Base-by-base conservation (phyloP, 2,888 invertebrate genomes). In the Heliconius charithonia region DNA sequence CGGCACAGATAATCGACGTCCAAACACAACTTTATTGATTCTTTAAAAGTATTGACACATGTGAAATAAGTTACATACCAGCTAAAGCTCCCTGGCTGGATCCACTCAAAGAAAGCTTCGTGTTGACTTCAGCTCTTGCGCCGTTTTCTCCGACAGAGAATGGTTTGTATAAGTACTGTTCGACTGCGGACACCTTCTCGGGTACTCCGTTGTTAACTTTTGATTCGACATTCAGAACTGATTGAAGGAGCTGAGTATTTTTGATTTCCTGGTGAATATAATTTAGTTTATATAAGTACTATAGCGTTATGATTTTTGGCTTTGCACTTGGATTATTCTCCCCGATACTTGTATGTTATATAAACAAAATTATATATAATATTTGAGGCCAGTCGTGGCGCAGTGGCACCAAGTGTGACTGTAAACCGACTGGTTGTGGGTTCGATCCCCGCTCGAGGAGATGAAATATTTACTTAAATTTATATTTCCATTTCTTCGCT, bases 111-210 rank as follows among this genome's bases (percentile, higher is more conserved):
- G 96, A 96, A 27, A 98, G 89, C 69, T 96, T 96, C 56, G 97
- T 97, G 80, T 95, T 91, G 6, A 97, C 96, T 80, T 95, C 95
- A 0, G 97, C 97, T 75, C 95, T 96, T 3, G 97, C 96, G 0
- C 97, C 97, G 63, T 97, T 95, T 41, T 96, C 95, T 25, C 96
- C 96, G 0, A 96, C 95, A 1, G 97, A 97, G 93, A 97, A 97
- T 0, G 98, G 97, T 70, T 96, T 95, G 92, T 97, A 97, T 25
- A 96, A 91, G 89, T 98, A 97, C 75, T 96, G 95, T 87, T 98
- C 98, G 19, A 92, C 92, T 59, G 97, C 96, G 0, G 93, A 90
- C 0, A 97, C 96, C 81, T 96, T 96, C 85, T 97, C 96, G 16
- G 98, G 93, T 22, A 97, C 90, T 4, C 97, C 97, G 29, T 95